phyloP scores from a whole-genome alignment of 2,888 invertebrate genomes.

The Acanthosepion pharaonis region DNA sequence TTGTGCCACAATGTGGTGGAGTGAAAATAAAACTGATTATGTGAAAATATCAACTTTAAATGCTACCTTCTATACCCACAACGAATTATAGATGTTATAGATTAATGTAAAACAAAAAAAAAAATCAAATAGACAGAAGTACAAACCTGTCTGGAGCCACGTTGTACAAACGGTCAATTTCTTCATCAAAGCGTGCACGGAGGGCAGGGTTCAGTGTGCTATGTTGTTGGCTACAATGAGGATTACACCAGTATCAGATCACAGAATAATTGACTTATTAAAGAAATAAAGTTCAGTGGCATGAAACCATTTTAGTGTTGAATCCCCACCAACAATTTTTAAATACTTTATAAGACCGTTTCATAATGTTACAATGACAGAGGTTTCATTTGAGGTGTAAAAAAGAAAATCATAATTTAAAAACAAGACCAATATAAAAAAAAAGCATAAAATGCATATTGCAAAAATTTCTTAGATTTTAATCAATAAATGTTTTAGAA shows the following conservation, averaged over 20 bases:
- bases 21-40: neutral
- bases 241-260: neutral
- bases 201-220: conserved; percentile 42
- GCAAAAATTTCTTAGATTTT: neutral
- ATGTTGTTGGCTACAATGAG: conserved; percentile 43
- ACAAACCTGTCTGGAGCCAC: conserved; percentile 46
- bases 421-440: neutral
- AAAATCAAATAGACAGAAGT: neutral
- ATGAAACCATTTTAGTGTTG: neutral
- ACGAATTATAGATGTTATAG: too few relatives aligned
- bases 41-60: too few relatives aligned
- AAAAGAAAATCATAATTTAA: neutral
- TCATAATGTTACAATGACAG: neutral
- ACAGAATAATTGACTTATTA: neutral
- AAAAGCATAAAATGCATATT: neutral
- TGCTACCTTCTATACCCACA: too few relatives aligned
- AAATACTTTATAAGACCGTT: neutral
- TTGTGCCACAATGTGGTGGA: neutral
- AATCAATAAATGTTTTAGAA: too few relatives aligned
- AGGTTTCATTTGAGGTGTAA: neutral
- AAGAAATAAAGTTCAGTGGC: neutral
- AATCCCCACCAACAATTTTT: neutral
- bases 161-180: conserved; percentile 46
- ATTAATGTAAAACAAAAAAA: too few relatives aligned
- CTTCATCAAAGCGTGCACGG: conserved; percentile 46